phyloP scores from a whole-genome alignment of 1,140 invertebrate genomes.

The Bombus polaris region DNA sequence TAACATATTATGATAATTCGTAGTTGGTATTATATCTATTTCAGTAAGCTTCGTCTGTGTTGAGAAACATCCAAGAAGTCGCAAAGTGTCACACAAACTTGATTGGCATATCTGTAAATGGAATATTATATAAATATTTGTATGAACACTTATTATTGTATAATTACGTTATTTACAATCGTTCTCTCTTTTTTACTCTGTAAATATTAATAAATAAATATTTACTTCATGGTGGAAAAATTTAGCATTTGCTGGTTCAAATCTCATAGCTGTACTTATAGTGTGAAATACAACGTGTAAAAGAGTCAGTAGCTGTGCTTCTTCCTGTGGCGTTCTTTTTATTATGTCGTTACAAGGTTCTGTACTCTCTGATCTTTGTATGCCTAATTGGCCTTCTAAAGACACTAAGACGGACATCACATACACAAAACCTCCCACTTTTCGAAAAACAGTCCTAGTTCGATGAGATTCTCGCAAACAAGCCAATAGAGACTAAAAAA shows the following conservation, averaged over 20 bases:
- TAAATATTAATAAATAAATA: slow-evolving; percentile 7
- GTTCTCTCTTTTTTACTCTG: too few species aligned
- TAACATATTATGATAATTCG: slow-evolving; percentile 80
- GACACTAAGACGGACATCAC: slow-evolving; percentile 97
- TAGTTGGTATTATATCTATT: slow-evolving; percentile 77
- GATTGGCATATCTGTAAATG: slow-evolving; percentile 91
- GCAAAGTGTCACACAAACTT: slow-evolving; percentile 95
- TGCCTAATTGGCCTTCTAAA: slow-evolving; percentile 91
- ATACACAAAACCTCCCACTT: slow-evolving; percentile 98
- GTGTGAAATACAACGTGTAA: slow-evolving; percentile 97
- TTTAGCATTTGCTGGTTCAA: slow-evolving; percentile 99
- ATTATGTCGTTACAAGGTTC: slow-evolving; percentile 79
- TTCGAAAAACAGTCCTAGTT: slow-evolving; percentile 97
- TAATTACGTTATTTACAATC: slow-evolving; percentile 3
- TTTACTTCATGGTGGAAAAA: slow-evolving; percentile 97
- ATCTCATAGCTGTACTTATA: slow-evolving; percentile 98
- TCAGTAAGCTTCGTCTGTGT: slow-evolving; percentile 83
- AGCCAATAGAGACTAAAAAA: slow-evolving; percentile 88
- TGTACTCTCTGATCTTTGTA: slow-evolving; percentile 70
- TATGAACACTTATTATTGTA: slow-evolving; percentile 8
- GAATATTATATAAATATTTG: slow-evolving; percentile 15
- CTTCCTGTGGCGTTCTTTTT: slow-evolving; percentile 74
- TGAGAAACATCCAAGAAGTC: slow-evolving; percentile 95
- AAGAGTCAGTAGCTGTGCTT: slow-evolving; percentile 86
- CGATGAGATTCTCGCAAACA: slow-evolving; percentile 97